Evolutionary conservation across 2,797 vertebrate species (phyloP).

Genomic region (Cryptoprocta ferox): DNA sequence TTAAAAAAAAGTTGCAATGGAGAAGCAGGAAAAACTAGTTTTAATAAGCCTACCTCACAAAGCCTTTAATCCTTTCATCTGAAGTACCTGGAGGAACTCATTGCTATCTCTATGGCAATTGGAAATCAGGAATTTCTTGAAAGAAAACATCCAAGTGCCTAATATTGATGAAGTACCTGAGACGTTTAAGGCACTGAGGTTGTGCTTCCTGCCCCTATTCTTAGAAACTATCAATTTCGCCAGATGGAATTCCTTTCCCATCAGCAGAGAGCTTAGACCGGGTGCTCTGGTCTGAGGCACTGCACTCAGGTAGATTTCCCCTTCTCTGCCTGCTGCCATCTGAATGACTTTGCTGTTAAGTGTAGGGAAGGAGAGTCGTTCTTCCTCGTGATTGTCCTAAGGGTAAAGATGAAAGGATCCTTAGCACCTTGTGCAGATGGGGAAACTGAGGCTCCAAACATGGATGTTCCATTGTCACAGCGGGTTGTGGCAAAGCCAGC

Average conservation of each 20-base stretch:
- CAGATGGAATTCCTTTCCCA: background rate
- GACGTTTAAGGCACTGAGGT: background rate
- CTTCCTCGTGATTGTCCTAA: background rate
- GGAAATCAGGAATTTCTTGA: slow-evolving; percentile 24
- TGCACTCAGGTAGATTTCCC: background rate
- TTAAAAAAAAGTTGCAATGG: slow-evolving; percentile 30
- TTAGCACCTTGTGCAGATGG: background rate
- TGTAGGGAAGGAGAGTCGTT: background rate
- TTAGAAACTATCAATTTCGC: background rate
- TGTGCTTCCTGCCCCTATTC: background rate
- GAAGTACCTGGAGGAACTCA: slow-evolving; percentile 26
- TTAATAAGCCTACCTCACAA: slow-evolving; percentile 62
- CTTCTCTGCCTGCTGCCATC: background rate
- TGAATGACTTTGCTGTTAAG: background rate
- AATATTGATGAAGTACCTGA: background rate
- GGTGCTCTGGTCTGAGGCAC: background rate
- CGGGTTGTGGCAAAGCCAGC: slow-evolving; percentile 16
- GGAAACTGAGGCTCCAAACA: background rate
- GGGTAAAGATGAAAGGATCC: background rate
- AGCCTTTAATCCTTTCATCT: slow-evolving; percentile 59
- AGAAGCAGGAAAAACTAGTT: slow-evolving; percentile 76
- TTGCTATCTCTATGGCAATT: background rate
- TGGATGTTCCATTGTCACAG: background rate
- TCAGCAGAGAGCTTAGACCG: background rate
- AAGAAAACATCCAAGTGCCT: background rate